A percentile compares a stretch with the other conserved stretches of the same genome.
Conservation (phyloP, 2,113 vertebrate genomes). For the Picathartes gymnocephalus region DNA sequence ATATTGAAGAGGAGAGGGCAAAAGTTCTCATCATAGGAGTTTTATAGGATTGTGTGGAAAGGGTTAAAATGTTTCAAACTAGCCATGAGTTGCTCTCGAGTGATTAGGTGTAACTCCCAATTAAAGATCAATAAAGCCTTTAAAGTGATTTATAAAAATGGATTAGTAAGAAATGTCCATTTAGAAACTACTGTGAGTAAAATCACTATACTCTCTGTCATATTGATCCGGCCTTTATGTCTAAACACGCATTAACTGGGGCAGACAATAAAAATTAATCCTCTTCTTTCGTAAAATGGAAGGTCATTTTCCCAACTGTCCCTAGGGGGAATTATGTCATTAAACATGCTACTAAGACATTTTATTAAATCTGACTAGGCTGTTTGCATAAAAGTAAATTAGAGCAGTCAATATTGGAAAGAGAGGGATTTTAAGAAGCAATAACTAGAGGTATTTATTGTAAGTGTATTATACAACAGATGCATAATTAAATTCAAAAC, state of each 20-base stretch:
- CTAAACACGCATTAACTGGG: constrained; percentile 70
- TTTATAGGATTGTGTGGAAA: constrained; percentile 3
- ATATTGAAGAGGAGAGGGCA: background rate
- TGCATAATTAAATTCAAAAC: constrained; percentile 31
- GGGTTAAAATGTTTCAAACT: constrained; percentile 44
- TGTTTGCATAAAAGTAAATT: constrained; percentile 70
- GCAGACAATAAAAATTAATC: constrained; percentile 71
- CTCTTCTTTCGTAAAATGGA: constrained; percentile 65
- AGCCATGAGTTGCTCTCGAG: background rate
- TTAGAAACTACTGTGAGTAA: constrained; percentile 75
- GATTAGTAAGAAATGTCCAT: constrained; percentile 74
- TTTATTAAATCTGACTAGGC: constrained; percentile 69
- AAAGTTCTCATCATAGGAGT: background rate
- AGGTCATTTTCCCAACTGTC: constrained; percentile 64
- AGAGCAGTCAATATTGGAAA: constrained; percentile 59
- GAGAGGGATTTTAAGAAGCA: constrained; percentile 50
- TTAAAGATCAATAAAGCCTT: constrained; percentile 81
- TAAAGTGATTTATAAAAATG: constrained; percentile 80
- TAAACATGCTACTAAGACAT: constrained; percentile 62
- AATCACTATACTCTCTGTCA: constrained; percentile 64
- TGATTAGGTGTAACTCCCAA: constrained; percentile 77
- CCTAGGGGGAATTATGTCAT: constrained; percentile 75
- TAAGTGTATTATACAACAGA: background rate
- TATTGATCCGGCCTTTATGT: constrained; percentile 71
- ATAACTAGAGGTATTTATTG: constrained; percentile 21